Conservation (phyloP, 2,888 invertebrate species). For the Melieria omissa region DNA sequence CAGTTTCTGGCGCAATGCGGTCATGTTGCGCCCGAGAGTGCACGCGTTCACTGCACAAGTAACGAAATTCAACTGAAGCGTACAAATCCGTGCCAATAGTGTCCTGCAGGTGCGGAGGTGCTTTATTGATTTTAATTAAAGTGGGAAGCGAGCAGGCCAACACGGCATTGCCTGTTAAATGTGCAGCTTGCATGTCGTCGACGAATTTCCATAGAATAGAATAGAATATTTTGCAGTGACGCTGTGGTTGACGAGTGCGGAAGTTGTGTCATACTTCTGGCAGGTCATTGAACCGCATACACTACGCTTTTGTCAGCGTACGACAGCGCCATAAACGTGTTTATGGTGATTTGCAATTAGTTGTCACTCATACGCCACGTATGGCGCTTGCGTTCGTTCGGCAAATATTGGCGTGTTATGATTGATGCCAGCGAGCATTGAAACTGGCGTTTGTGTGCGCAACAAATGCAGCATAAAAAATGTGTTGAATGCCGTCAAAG, state of each 20-base stretch:
- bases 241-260: no score
- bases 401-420: no score
- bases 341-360: conserved; percentile 6
- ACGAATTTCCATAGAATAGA: background rate
- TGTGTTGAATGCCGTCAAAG: no score
- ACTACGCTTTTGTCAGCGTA: background rate
- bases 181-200: conserved; percentile 19
- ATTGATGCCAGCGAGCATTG: no score
- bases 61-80: conserved; percentile 46
- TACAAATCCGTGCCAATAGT: background rate
- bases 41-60: background rate
- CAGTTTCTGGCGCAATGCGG: conserved; percentile 41
- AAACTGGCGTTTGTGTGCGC: no score
- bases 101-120: conserved; percentile 19
- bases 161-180: conserved; percentile 7
- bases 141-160: background rate
- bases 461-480: no score
- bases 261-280: no score
- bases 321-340: background rate
- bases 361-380: conserved; percentile 19
- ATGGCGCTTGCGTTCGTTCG: background rate
- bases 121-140: conserved; percentile 53
- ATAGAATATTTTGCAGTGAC: no score
- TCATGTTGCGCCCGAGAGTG: conserved; percentile 14
- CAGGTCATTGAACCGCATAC: background rate